phyloP scores from a whole-genome alignment of 2,888 invertebrate species.

The Lasiommata megera region DNA sequence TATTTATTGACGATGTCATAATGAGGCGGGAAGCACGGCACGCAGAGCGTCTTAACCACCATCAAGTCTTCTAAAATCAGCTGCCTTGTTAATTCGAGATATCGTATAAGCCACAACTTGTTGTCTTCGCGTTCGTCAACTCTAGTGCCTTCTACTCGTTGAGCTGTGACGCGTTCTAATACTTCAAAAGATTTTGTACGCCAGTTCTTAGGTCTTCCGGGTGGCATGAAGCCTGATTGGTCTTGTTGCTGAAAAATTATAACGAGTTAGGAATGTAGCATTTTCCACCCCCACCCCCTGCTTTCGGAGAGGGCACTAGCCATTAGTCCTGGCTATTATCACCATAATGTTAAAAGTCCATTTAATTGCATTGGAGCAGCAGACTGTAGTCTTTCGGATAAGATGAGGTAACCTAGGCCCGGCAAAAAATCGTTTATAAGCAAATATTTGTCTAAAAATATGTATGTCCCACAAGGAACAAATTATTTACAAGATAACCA shows the following conservation, averaged over 20 bases:
- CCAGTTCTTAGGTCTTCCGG: constrained; percentile 97
- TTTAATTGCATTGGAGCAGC: too few species aligned
- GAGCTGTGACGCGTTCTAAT: constrained; percentile 88
- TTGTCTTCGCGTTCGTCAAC: constrained; percentile 94
- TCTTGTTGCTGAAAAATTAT: constrained; percentile 82
- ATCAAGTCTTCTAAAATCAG: constrained; percentile 94
- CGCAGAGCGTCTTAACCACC: constrained; percentile 93
- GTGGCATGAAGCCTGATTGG: constrained; percentile 94
- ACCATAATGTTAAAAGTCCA: too few species aligned
- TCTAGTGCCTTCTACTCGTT: constrained; percentile 96
- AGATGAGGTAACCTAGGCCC: too few species aligned
- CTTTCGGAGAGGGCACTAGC: too few species aligned
- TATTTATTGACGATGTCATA: constrained; percentile 96
- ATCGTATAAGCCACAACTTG: constrained; percentile 97
- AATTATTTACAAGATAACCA: not conserved
- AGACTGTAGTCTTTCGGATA: too few species aligned
- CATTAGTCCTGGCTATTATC: too few species aligned
- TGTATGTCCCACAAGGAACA: too few species aligned
- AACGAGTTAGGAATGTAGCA: too few species aligned
- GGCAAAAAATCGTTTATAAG: too few species aligned
- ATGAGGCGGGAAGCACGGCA: constrained; percentile 97
- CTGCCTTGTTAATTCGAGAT: constrained; percentile 93
- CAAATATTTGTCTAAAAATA: too few species aligned
- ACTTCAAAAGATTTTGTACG: constrained; percentile 92
- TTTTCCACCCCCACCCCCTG: too few species aligned